phyloP scores from a whole-genome alignment of 2,888 invertebrate species.

The Cacoxenus indagator region DNA sequence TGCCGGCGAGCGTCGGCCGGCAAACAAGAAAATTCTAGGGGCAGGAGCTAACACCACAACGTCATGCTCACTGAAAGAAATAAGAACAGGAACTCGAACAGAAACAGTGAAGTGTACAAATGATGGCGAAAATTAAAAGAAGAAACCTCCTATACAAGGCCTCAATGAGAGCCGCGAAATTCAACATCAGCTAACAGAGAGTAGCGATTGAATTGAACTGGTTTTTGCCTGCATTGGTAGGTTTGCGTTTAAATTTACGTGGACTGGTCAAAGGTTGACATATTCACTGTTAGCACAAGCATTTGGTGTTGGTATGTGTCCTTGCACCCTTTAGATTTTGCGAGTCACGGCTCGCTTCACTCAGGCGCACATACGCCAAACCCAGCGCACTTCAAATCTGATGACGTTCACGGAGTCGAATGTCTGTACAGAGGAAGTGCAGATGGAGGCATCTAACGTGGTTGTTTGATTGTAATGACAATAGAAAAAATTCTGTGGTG shows the following conservation, averaged over 20 bases:
- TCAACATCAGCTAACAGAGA: not conserved
- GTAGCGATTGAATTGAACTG: conserved; percentile 27
- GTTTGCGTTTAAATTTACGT: conserved; percentile 47
- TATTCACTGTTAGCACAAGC: conserved; percentile 45
- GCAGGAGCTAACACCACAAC: conserved; percentile 46
- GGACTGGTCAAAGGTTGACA: conserved; percentile 9
- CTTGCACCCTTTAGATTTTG: not conserved
- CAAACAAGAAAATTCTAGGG: conserved; percentile 53
- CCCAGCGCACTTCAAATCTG: not conserved
- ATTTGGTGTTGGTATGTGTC: conserved; percentile 53
- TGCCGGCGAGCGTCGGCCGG: not conserved
- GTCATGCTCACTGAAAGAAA: conserved; percentile 54
- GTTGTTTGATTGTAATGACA: conserved; percentile 24
- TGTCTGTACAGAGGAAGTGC: not conserved
- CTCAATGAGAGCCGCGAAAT: not conserved
- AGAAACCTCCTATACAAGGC: conserved; percentile 27
- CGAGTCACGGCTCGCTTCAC: not conserved
- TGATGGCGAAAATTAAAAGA: conserved; percentile 48
- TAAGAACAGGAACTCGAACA: conserved; percentile 44
- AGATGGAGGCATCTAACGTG: not conserved
- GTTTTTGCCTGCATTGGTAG: conserved; percentile 26
- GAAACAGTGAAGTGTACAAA: conserved; percentile 14
- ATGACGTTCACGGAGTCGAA: not conserved
- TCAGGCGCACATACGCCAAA: not conserved
- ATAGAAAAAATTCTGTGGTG: conserved; percentile 14